A percentile compares a stretch with the other conserved stretches of the same genome.
These are phyloP conservation scores for Ctenochaetus hawaiiensis DNA, from an alignment of 2,797 vertebrate genomes.

Conservation along the genomic window DNA sequence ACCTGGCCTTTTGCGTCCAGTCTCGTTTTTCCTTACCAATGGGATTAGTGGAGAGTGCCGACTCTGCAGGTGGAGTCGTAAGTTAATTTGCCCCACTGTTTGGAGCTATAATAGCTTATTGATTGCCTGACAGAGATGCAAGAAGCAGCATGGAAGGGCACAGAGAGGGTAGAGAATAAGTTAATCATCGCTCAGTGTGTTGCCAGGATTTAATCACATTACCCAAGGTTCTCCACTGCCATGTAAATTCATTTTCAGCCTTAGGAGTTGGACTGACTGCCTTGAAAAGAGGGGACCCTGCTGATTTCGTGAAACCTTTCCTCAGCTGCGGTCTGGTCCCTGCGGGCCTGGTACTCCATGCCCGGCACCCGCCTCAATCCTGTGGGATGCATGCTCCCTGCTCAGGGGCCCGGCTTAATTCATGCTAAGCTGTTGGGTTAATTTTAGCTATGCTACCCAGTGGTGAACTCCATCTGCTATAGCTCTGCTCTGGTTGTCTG, in stretches of 20 bases:
- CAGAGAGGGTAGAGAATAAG: slow-evolving; percentile 79
- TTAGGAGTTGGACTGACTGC: slow-evolving; percentile 60
- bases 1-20: slow-evolving; percentile 56
- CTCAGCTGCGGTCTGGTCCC: slow-evolving; percentile 55
- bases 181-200: slow-evolving; percentile 82
- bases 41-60: slow-evolving; percentile 84
- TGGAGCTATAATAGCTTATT: slow-evolving; percentile 88
- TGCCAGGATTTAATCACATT: slow-evolving; percentile 82
- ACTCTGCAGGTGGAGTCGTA: slow-evolving; percentile 84
- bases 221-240: slow-evolving; percentile 73
- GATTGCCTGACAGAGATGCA: slow-evolving; percentile 85
- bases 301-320: slow-evolving; percentile 47
- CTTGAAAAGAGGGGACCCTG: slow-evolving; percentile 39
- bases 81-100: slow-evolving; percentile 86
- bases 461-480: slow-evolving; percentile 71
- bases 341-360: slow-evolving; percentile 34
- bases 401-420: slow-evolving; percentile 66
- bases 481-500: slow-evolving; percentile 61
- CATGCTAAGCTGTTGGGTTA: slow-evolving; percentile 63
- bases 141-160: slow-evolving; percentile 74
- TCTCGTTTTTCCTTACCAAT: slow-evolving; percentile 74
- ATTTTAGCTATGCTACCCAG: slow-evolving; percentile 67
- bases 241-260: slow-evolving; percentile 78
- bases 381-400: slow-evolving; percentile 53
- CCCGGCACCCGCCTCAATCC: slow-evolving; percentile 52